A percentile compares a stretch with the other conserved stretches of the same genome.
phyloP scores from a whole-genome alignment of 2,888 invertebrate genomes.

The Shargacucullia verbasci region DNA sequence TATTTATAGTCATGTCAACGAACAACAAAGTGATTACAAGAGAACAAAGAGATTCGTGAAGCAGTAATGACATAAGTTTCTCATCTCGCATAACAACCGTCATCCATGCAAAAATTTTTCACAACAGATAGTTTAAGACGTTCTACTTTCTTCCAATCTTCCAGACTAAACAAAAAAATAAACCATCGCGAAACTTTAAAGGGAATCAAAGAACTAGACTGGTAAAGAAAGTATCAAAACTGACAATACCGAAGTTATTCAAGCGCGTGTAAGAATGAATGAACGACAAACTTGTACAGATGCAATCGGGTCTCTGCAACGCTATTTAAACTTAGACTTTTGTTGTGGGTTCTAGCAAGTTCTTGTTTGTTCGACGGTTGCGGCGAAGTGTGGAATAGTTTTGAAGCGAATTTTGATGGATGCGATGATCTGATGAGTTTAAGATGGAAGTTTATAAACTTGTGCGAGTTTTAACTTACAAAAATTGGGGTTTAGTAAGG shows the following conservation, averaged over 20 bases:
- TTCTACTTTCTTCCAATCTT: neutral
- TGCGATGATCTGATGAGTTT: conserved; percentile 41
- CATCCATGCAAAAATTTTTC: too few relatives aligned
- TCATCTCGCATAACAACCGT: too few relatives aligned
- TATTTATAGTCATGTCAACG: too few relatives aligned
- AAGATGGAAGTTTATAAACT: conserved; percentile 21
- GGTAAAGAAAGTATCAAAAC: conserved; percentile 41
- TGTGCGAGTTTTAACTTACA: conserved; percentile 27
- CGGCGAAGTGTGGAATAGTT: conserved; percentile 35
- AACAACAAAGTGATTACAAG: too few relatives aligned
- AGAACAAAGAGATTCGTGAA: too few relatives aligned
- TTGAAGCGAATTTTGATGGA: conserved; percentile 31
- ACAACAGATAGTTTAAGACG: neutral
- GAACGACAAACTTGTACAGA: conserved; percentile 45
- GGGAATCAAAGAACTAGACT: conserved; percentile 5
- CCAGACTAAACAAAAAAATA: neutral
- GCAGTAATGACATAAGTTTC: too few relatives aligned
- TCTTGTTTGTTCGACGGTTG: conserved; percentile 31
- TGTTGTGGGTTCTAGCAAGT: conserved; percentile 44
- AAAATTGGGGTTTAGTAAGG: neutral
- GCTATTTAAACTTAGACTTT: conserved; percentile 53
- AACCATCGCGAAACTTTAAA: conserved; percentile 24
- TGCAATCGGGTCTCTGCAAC: conserved; percentile 52
- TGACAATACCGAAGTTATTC: conserved; percentile 45
- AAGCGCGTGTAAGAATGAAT: conserved; percentile 48